Evolutionary conservation across 2,888 invertebrate genomes (phyloP).

Genomic region (Steromphala cineraria): DNA sequence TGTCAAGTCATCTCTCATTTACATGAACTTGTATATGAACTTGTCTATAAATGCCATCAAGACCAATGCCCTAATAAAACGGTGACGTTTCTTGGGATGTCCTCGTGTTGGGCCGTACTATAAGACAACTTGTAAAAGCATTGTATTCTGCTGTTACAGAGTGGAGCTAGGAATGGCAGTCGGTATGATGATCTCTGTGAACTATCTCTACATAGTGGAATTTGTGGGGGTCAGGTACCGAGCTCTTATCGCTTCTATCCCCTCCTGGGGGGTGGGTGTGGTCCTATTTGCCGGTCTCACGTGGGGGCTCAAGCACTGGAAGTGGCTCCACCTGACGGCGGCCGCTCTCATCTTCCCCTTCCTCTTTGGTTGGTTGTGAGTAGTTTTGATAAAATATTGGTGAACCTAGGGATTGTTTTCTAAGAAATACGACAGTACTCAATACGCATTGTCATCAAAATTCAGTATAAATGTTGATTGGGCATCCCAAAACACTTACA

Average conservation of each 20-base stretch:
- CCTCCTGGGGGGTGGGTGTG: slow-evolving; percentile 24
- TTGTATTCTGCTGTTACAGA: background rate
- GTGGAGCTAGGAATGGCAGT: slow-evolving; percentile 26
- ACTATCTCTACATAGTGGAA: slow-evolving; percentile 28
- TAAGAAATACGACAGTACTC: no score
- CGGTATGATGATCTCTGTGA: slow-evolving; percentile 24
- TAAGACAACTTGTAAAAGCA: no score
- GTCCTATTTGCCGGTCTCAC: background rate
- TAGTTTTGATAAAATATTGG: background rate
- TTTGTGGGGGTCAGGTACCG: slow-evolving; percentile 28
- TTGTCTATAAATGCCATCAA: no score
- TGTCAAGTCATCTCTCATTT: no score
- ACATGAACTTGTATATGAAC: no score
- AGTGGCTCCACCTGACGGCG: slow-evolving; percentile 19
- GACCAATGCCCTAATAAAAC: no score
- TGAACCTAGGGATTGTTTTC: no score
- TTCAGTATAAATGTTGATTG: no score
- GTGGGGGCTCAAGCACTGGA: slow-evolving; percentile 28
- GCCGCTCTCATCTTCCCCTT: background rate
- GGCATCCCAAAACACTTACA: no score
- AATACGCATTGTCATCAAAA: no score
- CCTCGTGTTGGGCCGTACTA: no score
- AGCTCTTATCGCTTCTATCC: slow-evolving; percentile 28
- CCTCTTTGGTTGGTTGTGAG: slow-evolving; percentile 32
- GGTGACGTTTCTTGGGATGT: no score